phyloP scores from a whole-genome alignment of 2,888 invertebrate species.

The Sipha maydis region DNA sequence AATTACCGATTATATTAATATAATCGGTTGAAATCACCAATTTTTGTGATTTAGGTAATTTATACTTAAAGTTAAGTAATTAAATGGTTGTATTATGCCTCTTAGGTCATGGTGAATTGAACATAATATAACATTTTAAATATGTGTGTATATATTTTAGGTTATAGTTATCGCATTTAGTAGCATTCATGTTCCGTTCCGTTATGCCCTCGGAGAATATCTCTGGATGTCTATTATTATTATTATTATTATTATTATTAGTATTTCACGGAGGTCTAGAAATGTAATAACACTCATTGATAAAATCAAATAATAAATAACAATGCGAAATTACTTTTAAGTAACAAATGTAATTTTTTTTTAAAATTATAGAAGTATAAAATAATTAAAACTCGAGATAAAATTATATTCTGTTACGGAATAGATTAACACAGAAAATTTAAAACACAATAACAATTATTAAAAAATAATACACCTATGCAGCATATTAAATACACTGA shows the following conservation, averaged over 20 bases:
- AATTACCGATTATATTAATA: no score
- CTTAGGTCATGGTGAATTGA: constrained; percentile 32
- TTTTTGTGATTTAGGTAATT: no score
- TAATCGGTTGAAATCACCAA: no score
- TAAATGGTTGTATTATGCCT: constrained; percentile 30
- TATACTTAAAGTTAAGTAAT: no score
- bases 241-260: constrained; percentile 12
- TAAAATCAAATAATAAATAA: constrained; percentile 25
- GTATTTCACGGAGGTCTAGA: constrained; percentile 5
- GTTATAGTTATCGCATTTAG: constrained; percentile 39
- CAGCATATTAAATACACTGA: no score
- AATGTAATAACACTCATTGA: not conserved
- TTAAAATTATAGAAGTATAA: not conserved
- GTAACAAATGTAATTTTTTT: not conserved
- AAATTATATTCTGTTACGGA: no score
- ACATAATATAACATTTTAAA: constrained; percentile 22
- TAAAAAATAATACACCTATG: no score
- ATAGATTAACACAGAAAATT: no score
- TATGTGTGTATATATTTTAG: constrained; percentile 9
- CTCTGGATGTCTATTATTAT: constrained; percentile 31
- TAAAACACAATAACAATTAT: no score
- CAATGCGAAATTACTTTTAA: not conserved
- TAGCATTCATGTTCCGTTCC: constrained; percentile 28
- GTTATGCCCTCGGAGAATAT: constrained; percentile 56
- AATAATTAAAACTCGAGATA: no score